phyloP scores from a whole-genome alignment of 2,888 invertebrate genomes.

The Chrysolina oricalcia region DNA sequence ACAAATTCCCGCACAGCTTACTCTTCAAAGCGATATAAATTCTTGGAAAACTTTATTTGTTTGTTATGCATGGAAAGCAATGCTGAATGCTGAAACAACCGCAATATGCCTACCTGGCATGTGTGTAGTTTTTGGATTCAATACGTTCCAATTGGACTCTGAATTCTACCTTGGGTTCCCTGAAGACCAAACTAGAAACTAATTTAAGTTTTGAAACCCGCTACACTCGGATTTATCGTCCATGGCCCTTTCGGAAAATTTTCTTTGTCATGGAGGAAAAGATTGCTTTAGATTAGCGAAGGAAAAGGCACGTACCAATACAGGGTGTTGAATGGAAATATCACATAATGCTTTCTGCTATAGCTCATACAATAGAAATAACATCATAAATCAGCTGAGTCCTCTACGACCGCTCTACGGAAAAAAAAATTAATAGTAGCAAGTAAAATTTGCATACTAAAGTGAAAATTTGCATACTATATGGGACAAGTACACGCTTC shows the following conservation, averaged over 20 bases:
- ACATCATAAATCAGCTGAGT: too few species aligned
- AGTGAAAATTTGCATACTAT: too few species aligned
- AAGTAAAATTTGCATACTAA: too few species aligned
- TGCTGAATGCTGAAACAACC: constrained; percentile 35
- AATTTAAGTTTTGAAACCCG: constrained; percentile 68
- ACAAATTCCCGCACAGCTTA: neutral
- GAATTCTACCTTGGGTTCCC: constrained; percentile 64
- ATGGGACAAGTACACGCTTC: too few species aligned
- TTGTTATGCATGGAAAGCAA: constrained; percentile 17
- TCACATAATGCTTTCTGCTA: too few species aligned
- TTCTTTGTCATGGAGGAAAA: constrained; percentile 25
- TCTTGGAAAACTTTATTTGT: constrained; percentile 6
- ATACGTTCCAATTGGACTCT: constrained; percentile 61
- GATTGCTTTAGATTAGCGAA: constrained; percentile 28
- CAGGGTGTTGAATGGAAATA: neutral
- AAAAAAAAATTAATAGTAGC: too few species aligned
- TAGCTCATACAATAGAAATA: too few species aligned
- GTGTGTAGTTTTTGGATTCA: constrained; percentile 56
- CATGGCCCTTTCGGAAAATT: constrained; percentile 39
- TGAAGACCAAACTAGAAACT: constrained; percentile 64
- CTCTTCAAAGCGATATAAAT: neutral
- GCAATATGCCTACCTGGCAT: constrained; percentile 47
- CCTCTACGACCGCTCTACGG: too few species aligned
- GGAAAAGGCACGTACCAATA: neutral
- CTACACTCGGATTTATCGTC: constrained; percentile 62